Evolutionary conservation across 2,797 vertebrate species (phyloP), one percentile per base, ranked within the genome.

Genomic region (Lemur catta): DNA sequence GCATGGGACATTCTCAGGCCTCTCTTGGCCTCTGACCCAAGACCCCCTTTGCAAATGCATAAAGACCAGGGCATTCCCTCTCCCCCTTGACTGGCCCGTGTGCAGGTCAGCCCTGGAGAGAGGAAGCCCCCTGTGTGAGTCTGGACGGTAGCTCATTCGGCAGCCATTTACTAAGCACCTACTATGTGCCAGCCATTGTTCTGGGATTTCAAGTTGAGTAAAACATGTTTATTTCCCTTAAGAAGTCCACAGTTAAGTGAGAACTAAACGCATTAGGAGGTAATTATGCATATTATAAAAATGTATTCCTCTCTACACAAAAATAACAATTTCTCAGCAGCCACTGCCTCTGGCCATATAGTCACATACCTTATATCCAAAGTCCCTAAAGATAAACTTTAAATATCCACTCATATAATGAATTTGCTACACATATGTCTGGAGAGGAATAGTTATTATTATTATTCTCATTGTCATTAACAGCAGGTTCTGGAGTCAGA

Each of bases 271-370:
- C 63, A 50, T 50, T 78, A 91, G 38, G 69, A 95, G 67, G 22
- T 72, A 90, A 93, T 93, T 92, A 84, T 13, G 96, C 88, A 67
- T 82, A 92, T 91, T 84, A 94, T 94, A 88, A 96, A 97, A 91
- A 76, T 63, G 13, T 46, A 81, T 69, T 97, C 69, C 33, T 46
- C 30, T 55, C 28, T 65, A 76, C 43, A 69, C 65, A 82, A 61
- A 96, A 76, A 81, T 24, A 76, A 79, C 18, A 65, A 20, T 63
- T 88, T 92, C 90, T 89, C 41, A 93, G 71, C 43, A 91, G 79
- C 57, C 35, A 52, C 28, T 75, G 33, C 84, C 90, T 92, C 50
- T 20, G 26, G 55, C 43, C 75, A 74, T 74, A 22, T 74, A 59
- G 17, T 93, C 14, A 74, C 38, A 28, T 43, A 69, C 52, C 63